Conservation (phyloP, 2,888 invertebrate species). For the Acanthosepion lycidas region DNA sequence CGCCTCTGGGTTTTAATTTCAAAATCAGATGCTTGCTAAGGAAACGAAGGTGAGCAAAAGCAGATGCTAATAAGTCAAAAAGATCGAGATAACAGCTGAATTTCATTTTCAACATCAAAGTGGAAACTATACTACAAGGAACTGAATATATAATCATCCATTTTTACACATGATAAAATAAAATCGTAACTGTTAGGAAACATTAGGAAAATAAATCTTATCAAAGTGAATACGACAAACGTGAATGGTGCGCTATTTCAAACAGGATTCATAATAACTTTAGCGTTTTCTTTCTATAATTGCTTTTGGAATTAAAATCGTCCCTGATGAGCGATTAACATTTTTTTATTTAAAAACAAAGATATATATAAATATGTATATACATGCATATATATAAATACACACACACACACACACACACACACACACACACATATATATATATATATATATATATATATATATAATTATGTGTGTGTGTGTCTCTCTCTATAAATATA, state of each 20-base stretch:
- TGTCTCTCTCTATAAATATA: too few relatives aligned
- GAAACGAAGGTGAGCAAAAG: neutral
- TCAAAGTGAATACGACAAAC: neutral
- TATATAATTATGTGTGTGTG: too few relatives aligned
- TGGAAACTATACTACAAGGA: neutral
- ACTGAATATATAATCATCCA: neutral
- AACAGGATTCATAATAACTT: neutral
- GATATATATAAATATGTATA: too few relatives aligned
- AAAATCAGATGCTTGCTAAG: neutral
- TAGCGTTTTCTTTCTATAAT: too few relatives aligned
- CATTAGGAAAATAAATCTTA: neutral
- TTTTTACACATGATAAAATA: neutral
- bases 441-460: too few relatives aligned
- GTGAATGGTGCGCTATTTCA: neutral
- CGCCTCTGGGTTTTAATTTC: neutral
- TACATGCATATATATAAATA: too few relatives aligned
- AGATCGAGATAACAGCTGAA: neutral
- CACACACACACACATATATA: too few relatives aligned
- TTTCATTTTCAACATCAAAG: neutral
- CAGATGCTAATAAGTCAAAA: neutral
- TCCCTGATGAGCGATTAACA: too few relatives aligned
- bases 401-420: rapidly evolving
- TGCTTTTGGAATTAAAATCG: too few relatives aligned
- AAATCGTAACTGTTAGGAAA: neutral
- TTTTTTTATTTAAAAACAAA: too few relatives aligned